These are phyloP conservation scores for Lepus timidus DNA, from an alignment of 2,113 vertebrate genomes.

Conservation along the genomic window DNA sequence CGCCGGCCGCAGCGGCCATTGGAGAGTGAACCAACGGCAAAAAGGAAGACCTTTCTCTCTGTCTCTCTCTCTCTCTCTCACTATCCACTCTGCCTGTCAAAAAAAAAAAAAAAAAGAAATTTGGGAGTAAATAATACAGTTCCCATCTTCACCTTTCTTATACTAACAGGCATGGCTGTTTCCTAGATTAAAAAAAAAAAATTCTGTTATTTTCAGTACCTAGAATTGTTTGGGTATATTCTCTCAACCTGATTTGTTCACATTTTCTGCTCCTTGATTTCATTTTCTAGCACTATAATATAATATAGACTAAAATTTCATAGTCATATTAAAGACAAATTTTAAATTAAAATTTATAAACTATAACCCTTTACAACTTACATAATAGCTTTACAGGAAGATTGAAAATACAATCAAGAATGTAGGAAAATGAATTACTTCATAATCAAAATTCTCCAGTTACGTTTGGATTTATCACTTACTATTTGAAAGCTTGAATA, in stretches of 20 bases:
- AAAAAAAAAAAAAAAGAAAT: neutral
- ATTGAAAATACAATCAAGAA: constrained; percentile 16
- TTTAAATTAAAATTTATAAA: constrained; percentile 30
- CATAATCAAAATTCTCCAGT: neutral
- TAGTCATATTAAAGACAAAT: constrained; percentile 17
- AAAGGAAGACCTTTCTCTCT: no score
- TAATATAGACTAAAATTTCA: constrained; percentile 11
- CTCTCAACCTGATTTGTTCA: constrained; percentile 24
- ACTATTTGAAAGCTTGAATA: neutral
- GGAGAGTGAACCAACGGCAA: no score
- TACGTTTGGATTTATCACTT: neutral
- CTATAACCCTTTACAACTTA: neutral
- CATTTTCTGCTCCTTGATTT: constrained; percentile 15
- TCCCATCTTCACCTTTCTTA: constrained; percentile 40
- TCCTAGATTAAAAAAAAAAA: constrained; percentile 53
- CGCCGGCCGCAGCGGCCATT: no score
- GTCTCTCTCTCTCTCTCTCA: no score
- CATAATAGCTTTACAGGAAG: neutral
- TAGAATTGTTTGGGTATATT: constrained; percentile 34
- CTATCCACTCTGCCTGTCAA: no score
- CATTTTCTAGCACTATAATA: neutral
- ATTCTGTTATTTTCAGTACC: neutral
- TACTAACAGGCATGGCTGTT: neutral
- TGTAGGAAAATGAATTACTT: neutral
- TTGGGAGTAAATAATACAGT: neutral